phyloP scores from a whole-genome alignment of 2,888 invertebrate genomes.

The Microctonus brassicae region DNA sequence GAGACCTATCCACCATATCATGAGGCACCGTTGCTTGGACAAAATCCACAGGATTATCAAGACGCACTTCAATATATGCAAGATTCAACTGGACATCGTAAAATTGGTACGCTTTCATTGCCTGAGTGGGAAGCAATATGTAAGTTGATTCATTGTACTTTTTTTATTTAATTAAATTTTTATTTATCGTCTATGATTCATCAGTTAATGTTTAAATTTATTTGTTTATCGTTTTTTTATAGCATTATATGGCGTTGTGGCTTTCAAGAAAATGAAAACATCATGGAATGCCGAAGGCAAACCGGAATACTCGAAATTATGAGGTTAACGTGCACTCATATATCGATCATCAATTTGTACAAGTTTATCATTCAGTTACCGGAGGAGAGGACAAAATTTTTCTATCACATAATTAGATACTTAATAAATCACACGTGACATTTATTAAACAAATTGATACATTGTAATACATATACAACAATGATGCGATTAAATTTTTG shows the following conservation, averaged over 20 bases:
- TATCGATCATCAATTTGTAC: slow-evolving; percentile 28
- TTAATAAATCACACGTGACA: not conserved
- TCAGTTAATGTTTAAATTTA: slow-evolving; percentile 17
- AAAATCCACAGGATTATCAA: slow-evolving; percentile 77
- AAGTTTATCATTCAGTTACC: slow-evolving; percentile 34
- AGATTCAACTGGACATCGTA: slow-evolving; percentile 59
- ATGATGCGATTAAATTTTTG: not conserved
- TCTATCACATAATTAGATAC: slow-evolving; percentile 1
- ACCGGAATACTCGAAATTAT: slow-evolving; percentile 70
- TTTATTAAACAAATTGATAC: not conserved
- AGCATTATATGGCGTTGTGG: slow-evolving; percentile 88
- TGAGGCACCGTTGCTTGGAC: slow-evolving; percentile 73
- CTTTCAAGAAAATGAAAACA: slow-evolving; percentile 83
- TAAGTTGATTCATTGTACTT: slow-evolving; percentile 72
- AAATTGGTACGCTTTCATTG: slow-evolving; percentile 86
- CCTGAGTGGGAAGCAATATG: slow-evolving; percentile 95
- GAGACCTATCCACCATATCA: slow-evolving; percentile 83
- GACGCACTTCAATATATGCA: slow-evolving; percentile 78
- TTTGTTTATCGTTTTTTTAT: slow-evolving; percentile 62
- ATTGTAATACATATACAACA: not conserved
- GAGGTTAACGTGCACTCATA: not conserved
- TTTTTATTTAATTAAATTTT: not conserved
- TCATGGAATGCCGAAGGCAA: slow-evolving; percentile 77
- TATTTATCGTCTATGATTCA: slow-evolving; percentile 10
- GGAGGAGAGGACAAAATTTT: slow-evolving; percentile 25